These are phyloP conservation scores for Mystacornis crossleyi DNA, from an alignment of 2,113 vertebrate species.

Conservation along the genomic window DNA sequence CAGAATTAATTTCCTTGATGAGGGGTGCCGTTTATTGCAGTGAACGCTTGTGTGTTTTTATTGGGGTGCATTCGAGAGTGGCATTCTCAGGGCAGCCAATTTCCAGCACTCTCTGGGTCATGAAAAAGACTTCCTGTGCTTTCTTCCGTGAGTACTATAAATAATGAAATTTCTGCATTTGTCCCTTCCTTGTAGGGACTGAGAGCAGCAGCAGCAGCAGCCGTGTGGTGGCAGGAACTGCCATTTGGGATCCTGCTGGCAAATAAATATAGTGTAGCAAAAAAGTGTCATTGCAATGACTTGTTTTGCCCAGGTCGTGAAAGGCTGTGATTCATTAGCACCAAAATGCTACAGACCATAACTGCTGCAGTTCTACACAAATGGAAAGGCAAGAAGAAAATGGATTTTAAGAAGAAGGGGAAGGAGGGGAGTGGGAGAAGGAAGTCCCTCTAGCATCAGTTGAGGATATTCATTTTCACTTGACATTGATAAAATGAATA, in stretches of 20 bases:
- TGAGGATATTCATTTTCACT: background rate
- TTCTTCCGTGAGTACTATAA: background rate
- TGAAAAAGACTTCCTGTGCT: background rate
- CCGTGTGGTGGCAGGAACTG: background rate
- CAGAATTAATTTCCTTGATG: background rate
- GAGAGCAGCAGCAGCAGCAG: background rate
- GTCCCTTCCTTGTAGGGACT: background rate
- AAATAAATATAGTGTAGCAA: slow-evolving; percentile 11
- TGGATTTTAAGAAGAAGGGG: background rate
- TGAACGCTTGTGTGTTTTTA: background rate
- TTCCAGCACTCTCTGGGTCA: background rate
- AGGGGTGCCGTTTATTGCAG: background rate
- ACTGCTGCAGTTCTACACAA: background rate
- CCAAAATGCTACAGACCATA: background rate
- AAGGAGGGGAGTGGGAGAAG: too few relatives aligned
- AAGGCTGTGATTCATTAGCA: slow-evolving; percentile 23
- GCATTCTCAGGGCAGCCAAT: background rate
- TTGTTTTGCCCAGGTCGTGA: background rate
- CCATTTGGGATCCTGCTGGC: slow-evolving; percentile 29
- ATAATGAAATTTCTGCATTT: background rate
- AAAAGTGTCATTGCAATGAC: background rate
- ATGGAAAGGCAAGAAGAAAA: background rate
- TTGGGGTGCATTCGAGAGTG: background rate
- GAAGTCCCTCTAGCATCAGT: background rate
- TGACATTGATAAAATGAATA: background rate